A percentile compares a stretch with the other conserved stretches of the same genome.
phyloP scores from a whole-genome alignment of 2,113 vertebrate species.

The Rana temporaria region DNA sequence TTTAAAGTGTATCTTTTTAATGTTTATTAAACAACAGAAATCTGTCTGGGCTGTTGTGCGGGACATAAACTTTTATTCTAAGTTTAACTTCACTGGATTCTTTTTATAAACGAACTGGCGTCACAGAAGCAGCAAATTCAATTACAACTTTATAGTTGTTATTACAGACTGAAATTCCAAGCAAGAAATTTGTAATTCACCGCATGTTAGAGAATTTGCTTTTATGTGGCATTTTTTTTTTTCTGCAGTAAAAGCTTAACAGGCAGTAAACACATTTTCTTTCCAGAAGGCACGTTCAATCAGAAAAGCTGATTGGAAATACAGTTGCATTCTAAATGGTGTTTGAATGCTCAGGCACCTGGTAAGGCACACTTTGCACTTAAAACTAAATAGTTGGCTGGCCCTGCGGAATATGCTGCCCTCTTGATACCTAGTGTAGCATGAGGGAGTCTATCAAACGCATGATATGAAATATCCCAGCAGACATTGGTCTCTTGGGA shows the following conservation, averaged over 20 bases:
- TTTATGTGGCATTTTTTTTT: constrained; percentile 17
- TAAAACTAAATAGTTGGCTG: constrained; percentile 1
- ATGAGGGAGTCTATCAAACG: constrained; percentile 46
- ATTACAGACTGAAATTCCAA: constrained; percentile 14
- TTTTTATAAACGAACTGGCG: no score
- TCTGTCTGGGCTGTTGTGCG: no score
- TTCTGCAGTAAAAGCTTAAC: constrained; percentile 1
- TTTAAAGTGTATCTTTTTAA: no score
- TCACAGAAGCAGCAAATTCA: constrained; percentile 7
- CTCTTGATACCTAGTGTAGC: constrained; percentile 35
- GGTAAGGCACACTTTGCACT: constrained; percentile 2
- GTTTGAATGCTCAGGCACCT: constrained; percentile 38
- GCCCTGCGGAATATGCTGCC: constrained; percentile 18
- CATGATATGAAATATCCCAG: constrained; percentile 47
- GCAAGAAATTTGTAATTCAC: constrained; percentile 13
- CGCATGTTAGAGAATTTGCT: not conserved
- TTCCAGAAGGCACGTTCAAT: constrained; percentile 19
- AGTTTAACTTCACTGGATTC: no score
- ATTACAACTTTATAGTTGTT: no score
- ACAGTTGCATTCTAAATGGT: constrained; percentile 19
- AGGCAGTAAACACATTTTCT: not conserved
- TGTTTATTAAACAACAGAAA: no score
- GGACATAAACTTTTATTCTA: no score
- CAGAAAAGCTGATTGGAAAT: constrained; percentile 33
- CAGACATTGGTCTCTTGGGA: constrained; percentile 40